Conservation (phyloP, 2,113 vertebrate species). For the Pseudorasbora parva region DNA sequence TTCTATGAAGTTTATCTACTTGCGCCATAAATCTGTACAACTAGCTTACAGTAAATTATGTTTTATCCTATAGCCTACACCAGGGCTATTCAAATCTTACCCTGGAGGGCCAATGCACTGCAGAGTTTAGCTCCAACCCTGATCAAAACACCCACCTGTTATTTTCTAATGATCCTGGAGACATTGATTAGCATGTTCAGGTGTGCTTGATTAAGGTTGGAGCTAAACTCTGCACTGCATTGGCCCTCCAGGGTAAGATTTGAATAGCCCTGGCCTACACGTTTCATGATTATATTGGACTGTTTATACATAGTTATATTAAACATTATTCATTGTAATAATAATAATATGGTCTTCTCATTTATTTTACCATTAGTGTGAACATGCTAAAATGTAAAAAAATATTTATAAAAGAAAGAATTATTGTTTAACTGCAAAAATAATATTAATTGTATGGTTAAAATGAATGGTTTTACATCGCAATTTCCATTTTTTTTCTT, state of each 20-base stretch:
- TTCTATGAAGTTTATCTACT: background rate
- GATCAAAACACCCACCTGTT: no score
- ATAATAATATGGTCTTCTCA: background rate
- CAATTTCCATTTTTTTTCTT: background rate
- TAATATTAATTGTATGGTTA: background rate
- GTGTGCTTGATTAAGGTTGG: no score
- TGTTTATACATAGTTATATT: background rate
- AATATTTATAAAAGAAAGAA: background rate
- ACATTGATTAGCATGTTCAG: no score
- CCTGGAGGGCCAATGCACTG: no score
- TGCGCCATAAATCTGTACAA: background rate
- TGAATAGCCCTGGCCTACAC: no score
- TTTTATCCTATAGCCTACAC: background rate
- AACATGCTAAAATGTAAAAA: background rate
- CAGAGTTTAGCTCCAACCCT: no score
- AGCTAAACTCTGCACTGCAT: no score
- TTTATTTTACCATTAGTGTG: background rate
- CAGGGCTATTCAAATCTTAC: no score
- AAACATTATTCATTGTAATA: background rate
- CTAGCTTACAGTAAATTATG: background rate
- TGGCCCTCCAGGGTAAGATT: no score
- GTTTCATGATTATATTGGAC: background rate
- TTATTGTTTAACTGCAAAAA: background rate
- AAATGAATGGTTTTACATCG: background rate
- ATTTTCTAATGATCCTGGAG: no score